Conservation (phyloP, 2,113 vertebrate species). For the Orycteropus afer region DNA sequence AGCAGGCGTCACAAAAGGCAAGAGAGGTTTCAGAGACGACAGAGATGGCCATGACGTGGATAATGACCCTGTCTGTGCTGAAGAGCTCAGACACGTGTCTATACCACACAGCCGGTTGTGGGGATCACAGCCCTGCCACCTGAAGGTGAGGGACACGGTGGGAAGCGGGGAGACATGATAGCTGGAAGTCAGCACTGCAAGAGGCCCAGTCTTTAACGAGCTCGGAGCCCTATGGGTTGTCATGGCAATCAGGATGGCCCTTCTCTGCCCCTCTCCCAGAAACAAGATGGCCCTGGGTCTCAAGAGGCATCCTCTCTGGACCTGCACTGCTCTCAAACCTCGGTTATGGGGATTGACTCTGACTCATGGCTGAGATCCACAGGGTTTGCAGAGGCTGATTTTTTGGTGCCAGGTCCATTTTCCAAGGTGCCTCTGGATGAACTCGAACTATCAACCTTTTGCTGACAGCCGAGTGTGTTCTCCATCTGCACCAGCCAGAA, state of each 20-base stretch:
- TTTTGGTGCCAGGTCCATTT: background rate
- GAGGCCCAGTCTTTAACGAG: slow-evolving; percentile 45
- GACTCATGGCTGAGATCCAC: background rate
- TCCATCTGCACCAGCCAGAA: too few relatives aligned
- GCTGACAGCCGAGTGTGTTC: too few relatives aligned
- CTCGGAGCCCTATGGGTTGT: slow-evolving; percentile 43
- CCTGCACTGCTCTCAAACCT: background rate
- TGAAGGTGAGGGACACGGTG: background rate
- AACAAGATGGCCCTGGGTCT: rapidly evolving
- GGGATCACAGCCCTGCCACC: background rate
- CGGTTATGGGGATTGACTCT: background rate
- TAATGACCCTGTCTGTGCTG: rapidly evolving
- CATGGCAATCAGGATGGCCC: background rate
- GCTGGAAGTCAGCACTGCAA: background rate
- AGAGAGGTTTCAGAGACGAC: background rate
- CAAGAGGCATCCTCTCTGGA: rapidly evolving
- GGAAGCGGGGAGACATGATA: background rate
- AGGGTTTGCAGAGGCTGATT: background rate
- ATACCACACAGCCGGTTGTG: too few relatives aligned
- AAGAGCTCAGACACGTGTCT: too few relatives aligned
- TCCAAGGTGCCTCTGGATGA: background rate
- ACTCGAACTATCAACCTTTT: background rate
- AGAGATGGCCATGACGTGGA: rapidly evolving
- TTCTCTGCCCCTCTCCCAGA: rapidly evolving
- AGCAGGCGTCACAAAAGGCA: rapidly evolving